Evolutionary conservation across 2,888 invertebrate species (phyloP).

Genomic region (Graphium colonna): DNA sequence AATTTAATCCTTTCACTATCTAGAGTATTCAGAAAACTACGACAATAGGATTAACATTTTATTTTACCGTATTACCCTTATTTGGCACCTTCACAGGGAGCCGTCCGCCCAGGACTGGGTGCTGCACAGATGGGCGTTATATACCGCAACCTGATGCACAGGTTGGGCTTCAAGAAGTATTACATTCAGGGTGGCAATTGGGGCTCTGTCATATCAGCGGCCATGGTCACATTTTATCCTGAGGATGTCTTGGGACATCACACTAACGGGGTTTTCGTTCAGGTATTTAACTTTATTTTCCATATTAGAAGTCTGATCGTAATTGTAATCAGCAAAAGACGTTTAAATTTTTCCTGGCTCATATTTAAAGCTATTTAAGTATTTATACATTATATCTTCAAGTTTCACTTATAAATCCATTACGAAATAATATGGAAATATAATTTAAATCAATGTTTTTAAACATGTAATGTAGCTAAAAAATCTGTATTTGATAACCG

Average conservation of each 20-base stretch:
- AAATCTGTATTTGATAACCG: no score
- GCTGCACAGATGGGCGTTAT: slow-evolving; percentile 72
- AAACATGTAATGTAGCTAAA: no score
- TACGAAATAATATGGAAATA: no score
- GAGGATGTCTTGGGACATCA: slow-evolving; percentile 71
- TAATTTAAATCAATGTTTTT: no score
- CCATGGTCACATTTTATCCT: slow-evolving; percentile 74
- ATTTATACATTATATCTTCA: no score
- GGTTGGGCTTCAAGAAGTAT: slow-evolving; percentile 83
- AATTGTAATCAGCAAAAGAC: not conserved
- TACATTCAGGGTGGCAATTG: slow-evolving; percentile 86
- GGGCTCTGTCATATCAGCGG: slow-evolving; percentile 83
- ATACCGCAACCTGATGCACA: slow-evolving; percentile 51
- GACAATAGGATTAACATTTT: no score
- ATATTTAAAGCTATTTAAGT: no score
- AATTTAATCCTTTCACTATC: no score
- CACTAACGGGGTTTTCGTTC: slow-evolving; percentile 41
- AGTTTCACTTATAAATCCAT: no score
- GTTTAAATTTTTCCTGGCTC: no score
- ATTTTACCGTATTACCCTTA: no score
- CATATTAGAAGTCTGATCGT: not conserved
- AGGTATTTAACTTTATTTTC: slow-evolving; percentile 31
- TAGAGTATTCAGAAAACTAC: no score
- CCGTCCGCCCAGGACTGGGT: slow-evolving; percentile 81
- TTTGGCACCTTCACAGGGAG: slow-evolving; percentile 48